These are phyloP conservation scores for Ibidorhyncha struthersii DNA, from an alignment of 2,113 vertebrate species.

Conservation along the genomic window DNA sequence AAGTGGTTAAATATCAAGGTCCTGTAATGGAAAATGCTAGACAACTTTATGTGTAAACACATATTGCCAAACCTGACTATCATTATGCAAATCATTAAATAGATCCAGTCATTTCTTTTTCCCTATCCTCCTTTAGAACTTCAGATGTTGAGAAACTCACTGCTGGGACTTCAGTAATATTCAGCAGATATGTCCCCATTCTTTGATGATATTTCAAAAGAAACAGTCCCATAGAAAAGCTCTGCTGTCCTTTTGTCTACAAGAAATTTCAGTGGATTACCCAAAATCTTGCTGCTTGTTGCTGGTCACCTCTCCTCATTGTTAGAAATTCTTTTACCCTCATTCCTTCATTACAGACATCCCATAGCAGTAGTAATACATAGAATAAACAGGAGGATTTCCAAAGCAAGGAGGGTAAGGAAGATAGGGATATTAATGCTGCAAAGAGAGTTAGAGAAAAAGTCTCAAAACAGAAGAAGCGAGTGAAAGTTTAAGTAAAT, in stretches of 20 bases:
- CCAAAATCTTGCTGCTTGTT: not conserved
- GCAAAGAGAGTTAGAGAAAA: not conserved
- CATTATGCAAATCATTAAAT: not conserved
- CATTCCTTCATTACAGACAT: not conserved
- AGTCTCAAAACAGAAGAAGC: not conserved
- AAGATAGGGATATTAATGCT: not conserved
- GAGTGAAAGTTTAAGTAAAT: slow-evolving; percentile 1
- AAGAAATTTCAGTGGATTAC: not conserved
- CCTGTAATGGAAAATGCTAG: not conserved
- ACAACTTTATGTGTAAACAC: not conserved
- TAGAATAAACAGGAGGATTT: not conserved
- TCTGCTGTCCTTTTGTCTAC: not conserved
- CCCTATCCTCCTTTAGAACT: not conserved
- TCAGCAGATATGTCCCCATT: not conserved
- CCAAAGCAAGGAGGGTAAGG: not conserved
- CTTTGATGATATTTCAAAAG: not conserved
- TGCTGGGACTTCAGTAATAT: not conserved
- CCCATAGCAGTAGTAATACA: not conserved
- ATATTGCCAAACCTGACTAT: not conserved
- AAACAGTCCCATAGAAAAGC: not conserved
- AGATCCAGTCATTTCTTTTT: not conserved
- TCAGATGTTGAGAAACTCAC: not conserved
- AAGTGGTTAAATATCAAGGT: not conserved
- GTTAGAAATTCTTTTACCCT: not conserved
- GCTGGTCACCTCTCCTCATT: not conserved